Base-by-base conservation (phyloP, 2,888 invertebrate genomes). In the Lochmaea crataegi region DNA sequence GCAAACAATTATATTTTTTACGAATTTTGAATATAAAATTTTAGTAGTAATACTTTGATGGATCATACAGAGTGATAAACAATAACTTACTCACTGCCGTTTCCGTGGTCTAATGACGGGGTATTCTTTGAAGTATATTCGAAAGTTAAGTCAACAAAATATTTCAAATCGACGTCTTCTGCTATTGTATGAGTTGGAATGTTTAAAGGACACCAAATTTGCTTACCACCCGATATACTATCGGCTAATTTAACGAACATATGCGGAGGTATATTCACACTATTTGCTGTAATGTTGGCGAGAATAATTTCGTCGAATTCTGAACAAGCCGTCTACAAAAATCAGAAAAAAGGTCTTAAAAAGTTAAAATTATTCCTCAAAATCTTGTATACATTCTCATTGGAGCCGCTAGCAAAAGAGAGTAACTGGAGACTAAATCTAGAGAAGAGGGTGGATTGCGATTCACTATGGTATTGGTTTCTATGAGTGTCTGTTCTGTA, bases 91-190 rank as follows among this genome's bases (percentile, higher is more conserved):
- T 5, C 14, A 14, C 48, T 48, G 4, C 14, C 5, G 26, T 48
- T 14, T 48, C 12, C 9, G 14, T n/a, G 16, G 4, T 51, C 14
- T 51, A 14, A 4, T 6, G 7, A 51, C 9, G 32, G 2, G 6
- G 11, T 45, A 26, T 65, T 5, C 38, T 65, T 65, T n/a, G 9
- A 11, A 53, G 14, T 32, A 53, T 65, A 48, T 4, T 69, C 61
- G n/a, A 80, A 77, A 22, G 88, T 87, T 79, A 85, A 81, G 26
- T 88, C 83, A 64, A 90, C 83, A 72, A 89, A 90, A 81, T 88
- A 89, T 16, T 80, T 77, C 45, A 90, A 84, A 60, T 89, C 88
- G 0, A 89, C 85, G 32, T 84, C 82, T 75, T 87, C 86, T 48
- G 89, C 87, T 14, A 80, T 76, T 11, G 80, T 77, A 75, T 84